phyloP scores from a whole-genome alignment of 2,797 vertebrate genomes.

The Poeciliopsis presidionis region DNA sequence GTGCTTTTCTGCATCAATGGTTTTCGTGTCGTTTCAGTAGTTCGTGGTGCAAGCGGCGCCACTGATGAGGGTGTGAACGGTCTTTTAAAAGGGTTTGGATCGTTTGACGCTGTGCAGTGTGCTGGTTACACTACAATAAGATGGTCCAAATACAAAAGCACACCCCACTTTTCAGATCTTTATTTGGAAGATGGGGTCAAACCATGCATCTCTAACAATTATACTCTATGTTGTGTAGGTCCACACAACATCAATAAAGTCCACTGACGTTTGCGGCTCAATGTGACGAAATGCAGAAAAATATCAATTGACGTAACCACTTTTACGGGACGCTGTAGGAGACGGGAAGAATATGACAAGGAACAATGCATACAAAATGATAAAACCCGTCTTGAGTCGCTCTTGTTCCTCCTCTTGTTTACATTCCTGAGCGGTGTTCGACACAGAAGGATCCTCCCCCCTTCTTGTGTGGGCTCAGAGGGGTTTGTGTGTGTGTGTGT shows the following conservation, averaged over 20 bases:
- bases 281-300: neutral
- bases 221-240: neutral
- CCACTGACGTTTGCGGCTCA: neutral
- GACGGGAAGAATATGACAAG: neutral
- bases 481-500: constrained; percentile 28
- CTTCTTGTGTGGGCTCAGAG: constrained; percentile 76
- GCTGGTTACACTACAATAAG: neutral
- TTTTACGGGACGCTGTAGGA: neutral
- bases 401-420: constrained; percentile 69
- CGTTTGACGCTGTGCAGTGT: too few species aligned
- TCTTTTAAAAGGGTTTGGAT: too few species aligned
- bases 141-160: neutral
- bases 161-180: neutral
- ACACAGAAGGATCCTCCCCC: constrained; percentile 69
- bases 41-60: too few species aligned
- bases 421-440: constrained; percentile 78
- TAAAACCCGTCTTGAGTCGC: constrained; percentile 30
- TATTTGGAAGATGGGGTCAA: neutral
- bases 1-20: neutral
- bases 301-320: neutral
- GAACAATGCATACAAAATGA: constrained; percentile 18
- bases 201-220: neutral
- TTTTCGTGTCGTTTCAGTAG: too few species aligned
- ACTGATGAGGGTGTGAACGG: too few species aligned
- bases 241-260: neutral